Conservation (phyloP, 2,888 invertebrate genomes). For the Dryadula phaetusa region DNA sequence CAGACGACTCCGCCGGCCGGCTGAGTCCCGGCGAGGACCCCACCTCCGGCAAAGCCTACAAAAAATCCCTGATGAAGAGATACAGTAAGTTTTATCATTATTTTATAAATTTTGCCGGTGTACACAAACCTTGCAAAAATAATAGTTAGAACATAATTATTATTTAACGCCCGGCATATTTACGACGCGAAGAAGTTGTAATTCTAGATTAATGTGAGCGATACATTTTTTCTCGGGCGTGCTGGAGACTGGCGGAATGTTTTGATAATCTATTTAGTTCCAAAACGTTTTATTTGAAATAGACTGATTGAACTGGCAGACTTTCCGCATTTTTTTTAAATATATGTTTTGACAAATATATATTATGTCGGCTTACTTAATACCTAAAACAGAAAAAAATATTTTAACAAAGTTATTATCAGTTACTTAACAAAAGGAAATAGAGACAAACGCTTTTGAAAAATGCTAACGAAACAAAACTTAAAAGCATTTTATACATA, state of each 20-base stretch:
- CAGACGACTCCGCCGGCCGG: constrained; percentile 91
- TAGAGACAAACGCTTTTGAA: no score
- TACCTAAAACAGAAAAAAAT: not conserved
- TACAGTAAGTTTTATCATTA: constrained; percentile 90
- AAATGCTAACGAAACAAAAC: no score
- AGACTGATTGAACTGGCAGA: constrained; percentile 28
- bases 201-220: constrained; percentile 32
- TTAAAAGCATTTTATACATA: no score
- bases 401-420: no score
- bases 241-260: constrained; percentile 32
- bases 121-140: constrained; percentile 5
- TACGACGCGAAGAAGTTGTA: constrained; percentile 7
- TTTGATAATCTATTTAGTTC: constrained; percentile 43
- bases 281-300: constrained; percentile 31
- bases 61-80: constrained; percentile 96
- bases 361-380: not conserved
- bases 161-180: constrained; percentile 28
- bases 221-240: constrained; percentile 32
- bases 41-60: constrained; percentile 88
- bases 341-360: constrained; percentile 16
- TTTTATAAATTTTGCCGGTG: constrained; percentile 19
- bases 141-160: constrained; percentile 19
- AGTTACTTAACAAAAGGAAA: no score
- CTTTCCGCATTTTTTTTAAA: constrained; percentile 28
- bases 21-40: constrained; percentile 85